Conservation (phyloP, 2,113 vertebrate genomes). For the Egretta garzetta region DNA sequence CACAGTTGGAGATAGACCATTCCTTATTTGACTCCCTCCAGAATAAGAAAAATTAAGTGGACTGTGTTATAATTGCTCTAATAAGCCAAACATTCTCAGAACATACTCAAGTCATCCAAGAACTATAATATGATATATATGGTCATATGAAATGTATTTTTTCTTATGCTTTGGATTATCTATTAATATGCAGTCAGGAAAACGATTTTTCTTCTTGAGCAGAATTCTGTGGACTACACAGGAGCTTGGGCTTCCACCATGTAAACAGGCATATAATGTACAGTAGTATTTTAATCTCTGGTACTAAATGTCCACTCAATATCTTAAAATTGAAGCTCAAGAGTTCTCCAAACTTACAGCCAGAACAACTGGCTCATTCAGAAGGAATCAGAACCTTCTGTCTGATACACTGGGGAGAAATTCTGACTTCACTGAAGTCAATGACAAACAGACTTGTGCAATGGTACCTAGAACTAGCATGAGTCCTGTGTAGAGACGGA, state of each 20-base stretch:
- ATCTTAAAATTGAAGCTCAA: background rate
- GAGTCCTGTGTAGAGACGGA: background rate
- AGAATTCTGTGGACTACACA: background rate
- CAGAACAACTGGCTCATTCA: background rate
- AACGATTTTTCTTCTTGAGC: background rate
- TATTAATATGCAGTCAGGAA: background rate
- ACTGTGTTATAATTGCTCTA: background rate
- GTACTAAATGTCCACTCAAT: background rate
- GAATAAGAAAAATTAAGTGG: background rate
- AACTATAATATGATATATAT: background rate
- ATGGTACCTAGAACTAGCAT: background rate
- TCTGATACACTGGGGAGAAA: background rate
- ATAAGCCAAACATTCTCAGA: background rate
- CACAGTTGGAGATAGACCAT: background rate
- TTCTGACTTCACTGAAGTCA: background rate
- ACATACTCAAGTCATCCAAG: background rate
- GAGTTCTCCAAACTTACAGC: background rate
- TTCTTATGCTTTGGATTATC: background rate
- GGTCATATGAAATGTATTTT: background rate
- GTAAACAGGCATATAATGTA: background rate
- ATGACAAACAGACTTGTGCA: background rate
- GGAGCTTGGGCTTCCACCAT: background rate
- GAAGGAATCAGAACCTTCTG: background rate
- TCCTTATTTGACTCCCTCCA: background rate
- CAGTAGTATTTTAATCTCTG: background rate